These are phyloP conservation scores for Plagodis dolabraria DNA, from an alignment of 2,888 invertebrate species.

Conservation along the genomic window DNA sequence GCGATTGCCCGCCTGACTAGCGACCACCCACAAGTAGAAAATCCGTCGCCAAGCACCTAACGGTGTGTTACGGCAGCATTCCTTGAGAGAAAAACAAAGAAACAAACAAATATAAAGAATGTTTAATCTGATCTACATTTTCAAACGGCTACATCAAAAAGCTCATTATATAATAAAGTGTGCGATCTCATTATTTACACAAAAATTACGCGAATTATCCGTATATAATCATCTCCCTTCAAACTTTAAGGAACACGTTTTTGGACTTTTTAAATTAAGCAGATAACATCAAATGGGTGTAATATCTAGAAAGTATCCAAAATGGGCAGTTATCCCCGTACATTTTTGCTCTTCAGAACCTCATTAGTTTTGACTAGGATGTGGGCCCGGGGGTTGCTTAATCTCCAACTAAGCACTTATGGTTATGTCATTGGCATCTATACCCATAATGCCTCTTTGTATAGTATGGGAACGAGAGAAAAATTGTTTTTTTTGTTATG, in stretches of 20 bases:
- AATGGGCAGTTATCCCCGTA: slow-evolving; percentile 24
- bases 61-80: too few relatives aligned
- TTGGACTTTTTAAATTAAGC: slow-evolving; percentile 26
- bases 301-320: slow-evolving; percentile 26
- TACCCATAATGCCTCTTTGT: slow-evolving; percentile 18
- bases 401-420: slow-evolving; percentile 35
- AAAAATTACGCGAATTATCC: too few relatives aligned
- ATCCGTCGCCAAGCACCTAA: too few relatives aligned
- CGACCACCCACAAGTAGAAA: too few relatives aligned
- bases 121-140: too few relatives aligned
- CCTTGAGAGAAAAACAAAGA: too few relatives aligned
- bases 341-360: slow-evolving; percentile 20
- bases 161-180: too few relatives aligned
- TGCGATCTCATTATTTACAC: too few relatives aligned
- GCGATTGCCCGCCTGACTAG: too few relatives aligned
- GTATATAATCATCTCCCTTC: neutral
- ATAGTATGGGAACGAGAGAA: slow-evolving; percentile 3
- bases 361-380: slow-evolving; percentile 29
- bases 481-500: slow-evolving; percentile 11
- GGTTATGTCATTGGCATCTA: slow-evolving; percentile 34
- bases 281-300: slow-evolving; percentile 26
- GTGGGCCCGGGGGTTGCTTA: slow-evolving; percentile 25
- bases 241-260: neutral
- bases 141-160: too few relatives aligned
- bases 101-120: too few relatives aligned